Conservation (phyloP, 1,140 invertebrate species). For the Araneus ventricosus region DNA sequence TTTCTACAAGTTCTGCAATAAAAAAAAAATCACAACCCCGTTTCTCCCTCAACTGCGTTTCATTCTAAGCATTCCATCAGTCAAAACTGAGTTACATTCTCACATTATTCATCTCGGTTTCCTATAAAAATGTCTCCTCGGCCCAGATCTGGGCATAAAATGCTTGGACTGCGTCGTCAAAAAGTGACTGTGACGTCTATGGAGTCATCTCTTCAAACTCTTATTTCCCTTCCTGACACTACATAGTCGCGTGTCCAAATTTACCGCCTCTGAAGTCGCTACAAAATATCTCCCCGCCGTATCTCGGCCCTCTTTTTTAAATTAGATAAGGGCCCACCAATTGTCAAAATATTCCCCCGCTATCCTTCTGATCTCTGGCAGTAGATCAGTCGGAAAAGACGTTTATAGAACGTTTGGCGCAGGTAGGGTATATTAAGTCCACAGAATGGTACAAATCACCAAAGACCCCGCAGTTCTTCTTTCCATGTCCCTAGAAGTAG, state of each 20-base stretch:
- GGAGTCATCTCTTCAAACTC: conserved; percentile 42
- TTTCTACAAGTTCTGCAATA: background rate
- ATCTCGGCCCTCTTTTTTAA: conserved; percentile 43
- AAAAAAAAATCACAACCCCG: background rate
- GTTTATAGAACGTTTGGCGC: conserved; percentile 69
- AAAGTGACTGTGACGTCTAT: conserved; percentile 35
- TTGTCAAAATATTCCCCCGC: conserved; percentile 65
- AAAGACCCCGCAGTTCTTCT: conserved; percentile 3
- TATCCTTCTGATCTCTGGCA: conserved; percentile 43
- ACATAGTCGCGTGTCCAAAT: conserved; percentile 26
- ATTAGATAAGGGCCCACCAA: conserved; percentile 56
- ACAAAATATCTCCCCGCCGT: conserved; percentile 23
- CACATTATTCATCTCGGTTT: conserved; percentile 30
- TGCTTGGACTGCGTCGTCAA: conserved; percentile 15
- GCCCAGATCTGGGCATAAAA: conserved; percentile 11
- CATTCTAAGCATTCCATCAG: conserved; percentile 7
- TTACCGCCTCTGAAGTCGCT: conserved; percentile 44
- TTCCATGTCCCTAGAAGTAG: background rate
- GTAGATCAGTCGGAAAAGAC: conserved; percentile 48
- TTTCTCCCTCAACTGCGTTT: background rate
- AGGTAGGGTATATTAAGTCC: conserved; percentile 57
- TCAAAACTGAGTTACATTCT: conserved; percentile 57
- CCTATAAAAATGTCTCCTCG: conserved; percentile 42
- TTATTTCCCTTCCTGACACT: conserved; percentile 60
- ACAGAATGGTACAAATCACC: conserved; percentile 53